phyloP scores from a whole-genome alignment of 2,888 invertebrate species.

The Yponomeuta plumbellus region DNA sequence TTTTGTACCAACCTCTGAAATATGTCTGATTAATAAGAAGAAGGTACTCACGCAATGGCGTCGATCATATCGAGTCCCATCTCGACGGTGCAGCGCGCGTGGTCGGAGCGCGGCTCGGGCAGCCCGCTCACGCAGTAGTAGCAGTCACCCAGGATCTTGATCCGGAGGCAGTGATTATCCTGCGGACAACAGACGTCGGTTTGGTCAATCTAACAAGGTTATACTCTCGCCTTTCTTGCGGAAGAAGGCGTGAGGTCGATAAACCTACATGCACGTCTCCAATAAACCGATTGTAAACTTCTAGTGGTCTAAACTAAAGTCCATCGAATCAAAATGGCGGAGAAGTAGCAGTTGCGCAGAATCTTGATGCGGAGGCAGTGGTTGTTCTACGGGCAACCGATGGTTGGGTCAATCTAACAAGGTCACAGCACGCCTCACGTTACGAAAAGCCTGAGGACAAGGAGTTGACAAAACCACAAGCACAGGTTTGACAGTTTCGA shows the following conservation, averaged over 20 bases:
- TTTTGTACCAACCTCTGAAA: too few species aligned
- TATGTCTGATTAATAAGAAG: too few species aligned
- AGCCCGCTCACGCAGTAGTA: constrained; percentile 95
- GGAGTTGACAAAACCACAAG: too few species aligned
- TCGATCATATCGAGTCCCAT: constrained; percentile 93
- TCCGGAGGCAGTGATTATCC: constrained; percentile 90
- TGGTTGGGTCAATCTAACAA: constrained; percentile 2
- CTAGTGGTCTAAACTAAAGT: too few species aligned
- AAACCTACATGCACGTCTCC: too few species aligned
- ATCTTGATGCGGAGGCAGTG: constrained; percentile 90
- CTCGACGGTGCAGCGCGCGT: constrained; percentile 93
- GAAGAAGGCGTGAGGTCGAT: too few species aligned
- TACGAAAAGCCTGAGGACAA: too few species aligned
- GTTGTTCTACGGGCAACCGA: constrained; percentile 78
- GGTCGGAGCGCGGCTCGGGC: constrained; percentile 93
- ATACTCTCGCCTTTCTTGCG: too few species aligned
- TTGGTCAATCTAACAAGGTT: neutral
- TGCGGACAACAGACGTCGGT: constrained; percentile 36
- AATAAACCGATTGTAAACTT: too few species aligned
- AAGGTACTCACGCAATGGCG: constrained; percentile 83
- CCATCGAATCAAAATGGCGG: constrained; percentile 52
- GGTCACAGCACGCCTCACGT: too few species aligned
- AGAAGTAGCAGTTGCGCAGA: constrained; percentile 95
- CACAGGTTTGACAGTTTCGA: too few species aligned
- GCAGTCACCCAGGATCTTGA: constrained; percentile 93